phyloP scores from a whole-genome alignment of 2,797 vertebrate genomes.

The Pangasius larnaudii region DNA sequence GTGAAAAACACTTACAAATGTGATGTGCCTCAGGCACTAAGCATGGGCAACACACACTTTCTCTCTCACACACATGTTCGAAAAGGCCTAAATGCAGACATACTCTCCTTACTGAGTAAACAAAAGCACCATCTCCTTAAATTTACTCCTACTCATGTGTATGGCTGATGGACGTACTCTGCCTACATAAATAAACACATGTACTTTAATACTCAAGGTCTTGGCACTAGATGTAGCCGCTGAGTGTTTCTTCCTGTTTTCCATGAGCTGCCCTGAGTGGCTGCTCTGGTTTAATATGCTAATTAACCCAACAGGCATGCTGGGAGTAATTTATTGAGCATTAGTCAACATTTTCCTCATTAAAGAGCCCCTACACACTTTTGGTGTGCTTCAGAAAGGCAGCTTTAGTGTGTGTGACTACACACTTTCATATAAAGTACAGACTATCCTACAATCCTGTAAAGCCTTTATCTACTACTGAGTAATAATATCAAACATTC shows the following conservation, averaged over 20 bases:
- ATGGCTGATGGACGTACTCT: neutral
- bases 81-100: neutral
- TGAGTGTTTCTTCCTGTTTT: constrained; percentile 56
- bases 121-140: constrained; percentile 5
- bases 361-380: constrained; percentile 51
- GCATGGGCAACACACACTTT: constrained; percentile 41
- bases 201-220: constrained; percentile 48
- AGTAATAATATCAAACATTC: neutral
- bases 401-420: constrained; percentile 8
- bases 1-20: constrained; percentile 81
- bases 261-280: constrained; percentile 54
- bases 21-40: constrained; percentile 79
- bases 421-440: neutral
- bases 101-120: neutral
- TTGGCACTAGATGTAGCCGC: constrained; percentile 50
- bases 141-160: neutral
- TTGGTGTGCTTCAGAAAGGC: neutral
- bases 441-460: neutral
- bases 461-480: neutral
- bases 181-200: neutral
- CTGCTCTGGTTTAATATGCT: constrained; percentile 61
- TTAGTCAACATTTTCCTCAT: constrained; percentile 63
- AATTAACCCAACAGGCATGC: constrained; percentile 64
- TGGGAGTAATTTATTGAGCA: constrained; percentile 64
- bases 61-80: neutral